phyloP scores from a whole-genome alignment of 2,888 invertebrate genomes.

The Acleris holmiana region DNA sequence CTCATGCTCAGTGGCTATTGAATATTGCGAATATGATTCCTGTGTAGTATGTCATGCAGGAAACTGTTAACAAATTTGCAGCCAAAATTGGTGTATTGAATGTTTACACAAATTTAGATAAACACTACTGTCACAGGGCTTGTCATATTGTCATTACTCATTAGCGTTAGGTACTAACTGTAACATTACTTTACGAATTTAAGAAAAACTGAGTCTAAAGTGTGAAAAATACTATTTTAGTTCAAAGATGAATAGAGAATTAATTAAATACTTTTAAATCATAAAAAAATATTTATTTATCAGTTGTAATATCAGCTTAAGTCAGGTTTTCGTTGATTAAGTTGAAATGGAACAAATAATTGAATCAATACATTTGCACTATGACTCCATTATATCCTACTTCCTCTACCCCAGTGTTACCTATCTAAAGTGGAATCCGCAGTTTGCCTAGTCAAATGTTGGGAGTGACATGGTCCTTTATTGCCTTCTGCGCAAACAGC shows the following conservation, averaged over 20 bases:
- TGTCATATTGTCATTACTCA: too few relatives aligned
- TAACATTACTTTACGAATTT: too few relatives aligned
- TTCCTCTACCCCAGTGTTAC: conserved; percentile 15
- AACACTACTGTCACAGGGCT: not conserved
- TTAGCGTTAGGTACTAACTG: too few relatives aligned
- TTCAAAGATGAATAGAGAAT: too few relatives aligned
- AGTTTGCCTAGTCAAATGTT: conserved; percentile 78
- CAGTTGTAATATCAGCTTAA: too few relatives aligned
- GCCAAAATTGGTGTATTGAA: not conserved
- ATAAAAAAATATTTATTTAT: too few relatives aligned
- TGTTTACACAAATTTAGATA: not conserved
- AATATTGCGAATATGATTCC: conserved; percentile 7
- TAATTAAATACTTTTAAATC: too few relatives aligned
- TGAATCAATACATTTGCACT: too few relatives aligned
- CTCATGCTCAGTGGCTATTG: conserved; percentile 3
- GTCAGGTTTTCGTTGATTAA: too few relatives aligned
- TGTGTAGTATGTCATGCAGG: not conserved
- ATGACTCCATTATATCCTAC: not conserved
- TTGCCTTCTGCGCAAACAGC: conserved; percentile 78
- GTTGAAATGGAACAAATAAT: too few relatives aligned
- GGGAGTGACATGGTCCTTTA: conserved; percentile 71
- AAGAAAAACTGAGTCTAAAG: too few relatives aligned
- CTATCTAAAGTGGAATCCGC: conserved; percentile 27
- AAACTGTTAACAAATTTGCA: conserved; percentile 1
- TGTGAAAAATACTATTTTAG: too few relatives aligned